Base-by-base conservation (phyloP, 2,113 vertebrate species). In the Rhizomys pruinosus region DNA sequence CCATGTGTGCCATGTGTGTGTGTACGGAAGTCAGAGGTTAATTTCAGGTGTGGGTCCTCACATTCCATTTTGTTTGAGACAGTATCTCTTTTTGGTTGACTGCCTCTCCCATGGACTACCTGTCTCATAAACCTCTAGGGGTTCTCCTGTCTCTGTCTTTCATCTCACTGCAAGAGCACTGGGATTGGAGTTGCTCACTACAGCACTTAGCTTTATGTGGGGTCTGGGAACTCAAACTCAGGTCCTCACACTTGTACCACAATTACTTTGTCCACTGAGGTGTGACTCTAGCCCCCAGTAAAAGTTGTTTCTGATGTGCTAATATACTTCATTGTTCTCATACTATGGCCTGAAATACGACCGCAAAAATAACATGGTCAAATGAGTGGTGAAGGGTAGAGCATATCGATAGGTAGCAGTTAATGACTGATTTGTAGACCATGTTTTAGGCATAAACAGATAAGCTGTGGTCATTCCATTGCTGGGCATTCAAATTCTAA, bases 401-500 rank as follows among this genome's bases (percentile, higher is more conserved):
- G 22, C 52, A 32, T 39, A 77, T 20, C 6, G 64, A 64, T n/a
- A 55, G 13, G 47, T 61, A 59, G 37, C 39, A 74, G 17, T 81
- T 77, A 55, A 79, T 72, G 47, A 55, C 44, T 86, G 63, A 37
- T 84, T 55, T 72, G 57, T 23, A 16, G 3, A 22, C 29, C 71
- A 76, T 8, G 23, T 86, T 96, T 94, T 61, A 61, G 44, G 77
- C 32, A 39, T 8, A 66, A 63, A 69, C 93, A n/a, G 2, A 25
- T 5, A 42, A 90, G 78, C 52, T 90, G 66, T 16, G 22, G 32
- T 55, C 55, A 77, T 93, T 85, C 71, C 52, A 20, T 87, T 69
- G 76, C 44, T 81, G 5, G 23, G 12, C 34, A 68, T 95, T 96
- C 29, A 27, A 76, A 74, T 82, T 72, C 85, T 90, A 61, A 69